These are phyloP conservation scores for Globodera rostochiensis DNA, from an alignment of 1,140 invertebrate genomes.

Conservation along the genomic window DNA sequence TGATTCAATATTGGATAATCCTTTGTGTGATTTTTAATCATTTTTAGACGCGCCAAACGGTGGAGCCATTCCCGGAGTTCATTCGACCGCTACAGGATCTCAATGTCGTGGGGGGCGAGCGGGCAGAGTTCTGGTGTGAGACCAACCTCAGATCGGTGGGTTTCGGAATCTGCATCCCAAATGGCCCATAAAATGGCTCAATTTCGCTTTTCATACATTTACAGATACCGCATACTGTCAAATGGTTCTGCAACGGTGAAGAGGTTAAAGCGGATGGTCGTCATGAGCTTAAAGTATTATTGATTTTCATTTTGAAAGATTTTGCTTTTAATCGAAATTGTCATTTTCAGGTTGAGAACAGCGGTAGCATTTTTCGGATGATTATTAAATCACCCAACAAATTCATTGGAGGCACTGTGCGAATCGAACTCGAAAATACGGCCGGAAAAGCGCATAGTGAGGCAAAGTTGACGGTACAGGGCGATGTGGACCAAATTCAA, in stretches of 20 bases:
- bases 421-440: slow-evolving; percentile 61
- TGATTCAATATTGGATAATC: too few species aligned
- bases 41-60: slow-evolving; percentile 57
- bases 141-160: slow-evolving; percentile 45
- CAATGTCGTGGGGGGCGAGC: slow-evolving; percentile 59
- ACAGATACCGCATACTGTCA: slow-evolving; percentile 50
- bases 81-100: slow-evolving; percentile 57
- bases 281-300: slow-evolving; percentile 30
- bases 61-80: slow-evolving; percentile 59
- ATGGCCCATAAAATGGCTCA: too few species aligned
- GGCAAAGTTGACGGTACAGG: slow-evolving; percentile 58
- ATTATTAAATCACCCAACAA: slow-evolving; percentile 56
- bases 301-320: too few species aligned
- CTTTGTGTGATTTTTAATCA: too few species aligned
- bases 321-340: too few species aligned
- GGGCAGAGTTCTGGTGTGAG: slow-evolving; percentile 55
- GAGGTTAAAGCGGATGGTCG: slow-evolving; percentile 57
- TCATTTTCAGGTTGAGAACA: slow-evolving; percentile 12
- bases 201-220: too few species aligned
- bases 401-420: slow-evolving; percentile 33
- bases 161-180: too few species aligned
- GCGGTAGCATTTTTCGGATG: slow-evolving; percentile 7
- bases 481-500: slow-evolving; percentile 66
- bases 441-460: slow-evolving; percentile 55
- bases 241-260: slow-evolving; percentile 63